Conservation (phyloP, 2,888 invertebrate species). For the Ditylenchus weischeri region DNA sequence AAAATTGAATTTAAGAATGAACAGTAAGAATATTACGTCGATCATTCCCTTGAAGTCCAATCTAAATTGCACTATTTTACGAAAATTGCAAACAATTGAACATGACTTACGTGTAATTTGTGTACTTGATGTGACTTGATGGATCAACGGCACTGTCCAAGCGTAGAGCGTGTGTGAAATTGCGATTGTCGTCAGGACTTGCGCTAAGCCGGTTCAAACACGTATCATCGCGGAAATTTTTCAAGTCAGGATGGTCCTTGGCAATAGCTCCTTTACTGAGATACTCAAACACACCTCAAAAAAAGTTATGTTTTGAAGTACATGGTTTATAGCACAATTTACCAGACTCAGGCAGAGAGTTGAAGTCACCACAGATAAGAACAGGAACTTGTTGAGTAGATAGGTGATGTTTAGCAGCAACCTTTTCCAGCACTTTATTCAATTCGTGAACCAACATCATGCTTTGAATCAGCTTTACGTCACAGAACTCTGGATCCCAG, state of each 20-base stretch:
- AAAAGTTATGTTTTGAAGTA: neutral
- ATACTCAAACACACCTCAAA: slow-evolving; percentile 88
- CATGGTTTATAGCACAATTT: neutral
- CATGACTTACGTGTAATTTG: slow-evolving; percentile 86
- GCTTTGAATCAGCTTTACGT: slow-evolving; percentile 96
- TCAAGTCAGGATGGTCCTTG: slow-evolving; percentile 90
- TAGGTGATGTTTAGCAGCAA: slow-evolving; percentile 23
- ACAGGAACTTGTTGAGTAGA: slow-evolving; percentile 73
- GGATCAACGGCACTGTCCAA: slow-evolving; percentile 90
- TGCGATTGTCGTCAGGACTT: slow-evolving; percentile 36
- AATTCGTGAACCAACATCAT: slow-evolving; percentile 97
- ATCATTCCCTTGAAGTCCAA: slow-evolving; percentile 99
- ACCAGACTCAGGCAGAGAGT: slow-evolving; percentile 94
- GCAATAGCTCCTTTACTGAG: slow-evolving; percentile 83
- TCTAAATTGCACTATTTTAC: slow-evolving; percentile 63
- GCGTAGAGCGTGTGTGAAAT: slow-evolving; percentile 89
- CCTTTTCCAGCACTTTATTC: slow-evolving; percentile 77
- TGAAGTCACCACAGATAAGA: slow-evolving; percentile 93
- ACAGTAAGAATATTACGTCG: slow-evolving; percentile 64
- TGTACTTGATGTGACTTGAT: slow-evolving; percentile 86
- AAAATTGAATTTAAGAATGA: too few relatives aligned
- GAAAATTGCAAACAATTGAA: neutral
- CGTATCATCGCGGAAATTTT: slow-evolving; percentile 69
- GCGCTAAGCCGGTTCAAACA: slow-evolving; percentile 39
- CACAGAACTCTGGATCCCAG: slow-evolving; percentile 99